phyloP scores from a whole-genome alignment of 2,888 invertebrate species.

The Drosophila ustulata region DNA sequence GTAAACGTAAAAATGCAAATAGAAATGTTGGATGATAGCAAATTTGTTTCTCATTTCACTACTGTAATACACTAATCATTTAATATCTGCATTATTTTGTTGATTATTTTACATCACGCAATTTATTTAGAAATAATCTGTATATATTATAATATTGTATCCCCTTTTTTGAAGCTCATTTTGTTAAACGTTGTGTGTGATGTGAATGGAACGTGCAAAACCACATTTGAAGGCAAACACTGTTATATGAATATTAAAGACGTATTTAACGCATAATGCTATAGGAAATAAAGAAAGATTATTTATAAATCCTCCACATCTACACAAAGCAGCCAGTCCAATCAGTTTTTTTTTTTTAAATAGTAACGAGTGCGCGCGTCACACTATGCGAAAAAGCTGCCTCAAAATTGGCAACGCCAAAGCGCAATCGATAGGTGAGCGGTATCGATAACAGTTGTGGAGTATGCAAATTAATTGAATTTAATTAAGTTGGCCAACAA shows the following conservation, averaged over 20 bases:
- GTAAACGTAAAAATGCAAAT: conserved; percentile 4
- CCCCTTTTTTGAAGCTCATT: conserved; percentile 50
- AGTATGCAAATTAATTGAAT: conserved; percentile 62
- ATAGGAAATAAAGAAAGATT: conserved; percentile 64
- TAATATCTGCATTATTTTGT: conserved; percentile 32
- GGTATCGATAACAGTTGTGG: conserved; percentile 25
- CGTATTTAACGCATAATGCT: conserved; percentile 67
- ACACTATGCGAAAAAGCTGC: background rate
- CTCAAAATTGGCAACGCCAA: conserved; percentile 12
- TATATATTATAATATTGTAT: conserved; percentile 67
- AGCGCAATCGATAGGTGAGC: conserved; percentile 22
- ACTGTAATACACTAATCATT: conserved; percentile 27
- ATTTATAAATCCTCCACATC: conserved; percentile 53
- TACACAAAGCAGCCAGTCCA: background rate
- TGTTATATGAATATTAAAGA: conserved; percentile 73
- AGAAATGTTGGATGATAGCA: conserved; percentile 29
- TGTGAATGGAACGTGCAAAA: conserved; percentile 52
- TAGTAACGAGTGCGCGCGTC: conserved; percentile 18
- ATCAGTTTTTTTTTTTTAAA: background rate
- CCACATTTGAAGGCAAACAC: conserved; percentile 50
- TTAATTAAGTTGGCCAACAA: conserved; percentile 46
- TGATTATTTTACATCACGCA: conserved; percentile 42
- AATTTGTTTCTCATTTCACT: conserved; percentile 38
- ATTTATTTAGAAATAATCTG: conserved; percentile 58
- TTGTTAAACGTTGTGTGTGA: conserved; percentile 68